These are phyloP conservation scores for Lithobates sylvaticus DNA, from an alignment of 2,797 vertebrate species.

Conservation along the genomic window DNA sequence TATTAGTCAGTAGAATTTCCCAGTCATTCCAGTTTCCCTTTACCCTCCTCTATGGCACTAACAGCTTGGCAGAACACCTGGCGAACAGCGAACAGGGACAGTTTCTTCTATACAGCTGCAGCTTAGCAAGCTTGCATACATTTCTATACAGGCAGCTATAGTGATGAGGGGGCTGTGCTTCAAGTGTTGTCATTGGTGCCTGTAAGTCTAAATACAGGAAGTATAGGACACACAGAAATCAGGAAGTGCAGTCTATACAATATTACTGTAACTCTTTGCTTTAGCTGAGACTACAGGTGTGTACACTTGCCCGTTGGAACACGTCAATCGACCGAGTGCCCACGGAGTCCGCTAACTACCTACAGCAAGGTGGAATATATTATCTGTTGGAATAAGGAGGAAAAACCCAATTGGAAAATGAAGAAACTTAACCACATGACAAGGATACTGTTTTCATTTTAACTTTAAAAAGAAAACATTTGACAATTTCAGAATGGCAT, in stretches of 20 bases:
- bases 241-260: slow-evolving; percentile 30
- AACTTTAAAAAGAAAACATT: not conserved
- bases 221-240: slow-evolving; percentile 45
- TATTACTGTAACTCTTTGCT: slow-evolving; percentile 33
- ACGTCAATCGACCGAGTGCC: not conserved
- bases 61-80: not conserved
- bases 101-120: not conserved
- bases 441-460: not conserved
- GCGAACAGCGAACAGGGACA: not conserved
- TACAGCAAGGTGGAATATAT: not conserved
- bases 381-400: not conserved
- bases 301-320: not conserved
- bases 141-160: not conserved
- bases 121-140: not conserved
- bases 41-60: not conserved
- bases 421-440: not conserved
- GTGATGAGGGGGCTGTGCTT: slow-evolving; percentile 25
- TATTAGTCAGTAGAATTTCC: not conserved
- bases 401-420: not conserved
- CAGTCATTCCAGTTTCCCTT: not conserved
- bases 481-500: slow-evolving; percentile 4
- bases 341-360: not conserved
- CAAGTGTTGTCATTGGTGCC: slow-evolving; percentile 23
- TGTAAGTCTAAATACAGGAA: slow-evolving; percentile 38
- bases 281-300: slow-evolving; percentile 21